Base-by-base conservation (phyloP, 2,113 vertebrate genomes). In the Oenanthe melanoleuca region DNA sequence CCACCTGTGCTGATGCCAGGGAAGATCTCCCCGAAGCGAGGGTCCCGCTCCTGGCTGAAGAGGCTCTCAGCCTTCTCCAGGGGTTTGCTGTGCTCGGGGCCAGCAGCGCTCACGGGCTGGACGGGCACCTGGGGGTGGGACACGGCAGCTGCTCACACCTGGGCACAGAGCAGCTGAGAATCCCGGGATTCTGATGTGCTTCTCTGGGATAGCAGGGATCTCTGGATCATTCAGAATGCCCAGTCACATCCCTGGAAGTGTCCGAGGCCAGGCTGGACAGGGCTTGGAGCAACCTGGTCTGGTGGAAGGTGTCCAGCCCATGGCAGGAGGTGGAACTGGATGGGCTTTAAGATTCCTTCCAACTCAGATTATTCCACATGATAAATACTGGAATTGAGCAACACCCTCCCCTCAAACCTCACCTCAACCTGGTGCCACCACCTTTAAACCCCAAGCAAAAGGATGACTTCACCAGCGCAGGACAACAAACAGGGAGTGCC, bases 131-230 rank as follows among this genome's bases (percentile, higher is more conserved):
- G 88, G 19, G 4, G 59, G 53, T 2, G 10, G 86, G n/a, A 53
- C 45, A 59, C 0, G 25, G 33, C 0, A 37, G 49, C 49, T 26
- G 26, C 47, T n/a, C 59, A 23, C n/a, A 9, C n/a, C 81, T 55
- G 2, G 1, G 47, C 38, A 63, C 81, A 11, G 2, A 53, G 33
- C 6, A 7, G 2, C 61, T 37, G 20, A 66, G 44, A 23, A 40
- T 56, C 42, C 10, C 1, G 0, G 75, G 4, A 24, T 17, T 2
- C 26, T 37, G 22, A 17, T 0, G 21, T 5, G n/a, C 1, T 28
- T 24, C 11, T 8, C 2, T 9, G 53, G 60, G 37, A 33, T 4
- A 14, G 9, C 1, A 1, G 6, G 57, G 31, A 45, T 45, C 44
- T 45, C 18, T 45, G 44, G 44, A 45, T 4, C 31, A 2, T 17